Base-by-base conservation (phyloP, 2,797 vertebrate species). In the Fringilla coelebs region DNA sequence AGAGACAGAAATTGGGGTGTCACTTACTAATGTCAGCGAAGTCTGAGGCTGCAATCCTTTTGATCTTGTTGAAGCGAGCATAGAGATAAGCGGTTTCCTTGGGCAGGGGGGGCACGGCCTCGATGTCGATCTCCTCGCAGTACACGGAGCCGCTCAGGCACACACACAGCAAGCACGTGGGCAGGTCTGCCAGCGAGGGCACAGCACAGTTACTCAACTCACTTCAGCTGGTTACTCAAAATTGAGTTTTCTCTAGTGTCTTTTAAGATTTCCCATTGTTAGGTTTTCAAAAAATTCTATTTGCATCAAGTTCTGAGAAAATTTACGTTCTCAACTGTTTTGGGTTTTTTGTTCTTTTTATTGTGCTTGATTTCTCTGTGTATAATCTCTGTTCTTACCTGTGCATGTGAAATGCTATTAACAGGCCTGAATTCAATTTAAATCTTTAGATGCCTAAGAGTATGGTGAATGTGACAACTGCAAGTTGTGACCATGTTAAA, bases 131-230 rank as follows among this genome's bases (percentile, higher is more conserved):
- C 96, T 99, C 99, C 97, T 99, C 99, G 46, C 99, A 99, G 97
- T 99, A 99, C 43, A 99, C 99, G 0, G 99, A 99, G n/a, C 99
- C 98, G 20, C 98, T 99, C 93, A 99, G 97, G 95, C 99, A 99
- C 58, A 99, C 99, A 62, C 99, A 99, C 85, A 99, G 95, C 91
- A 99, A 97, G 77, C 99, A 99, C 2, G 99, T 99, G 29, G 99
- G 99, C 94, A 99, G 98, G 94, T 99, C 99, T 99, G 98, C 88
- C 97, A 97, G 55, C 24, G 32, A 62, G 73, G 55, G 62, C 31
- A 11, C 13, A 68, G 51, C 20, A 43, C 17, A 14, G 13, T 45
- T 29, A 62, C 8, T 76, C 45, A 13, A 2, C 22, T 41, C 41
- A 3, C 28, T 57, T 31, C 7, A n/a, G 10, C 58, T 17, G 10